phyloP scores from a whole-genome alignment of 2,113 vertebrate species.

The Sylvietta virens region DNA sequence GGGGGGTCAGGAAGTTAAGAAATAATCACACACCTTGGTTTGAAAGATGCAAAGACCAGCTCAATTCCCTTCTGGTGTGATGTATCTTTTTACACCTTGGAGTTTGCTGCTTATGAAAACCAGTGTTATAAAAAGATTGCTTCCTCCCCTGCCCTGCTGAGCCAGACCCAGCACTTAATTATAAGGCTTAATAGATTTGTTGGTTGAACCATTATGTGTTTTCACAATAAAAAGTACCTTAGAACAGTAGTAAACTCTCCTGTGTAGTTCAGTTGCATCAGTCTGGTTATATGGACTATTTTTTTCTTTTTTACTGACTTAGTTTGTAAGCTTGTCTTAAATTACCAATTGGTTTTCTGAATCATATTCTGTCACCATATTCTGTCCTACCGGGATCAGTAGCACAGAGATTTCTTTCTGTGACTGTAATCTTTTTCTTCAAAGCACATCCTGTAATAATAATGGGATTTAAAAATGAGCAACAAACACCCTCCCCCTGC shows the following conservation, averaged over 20 bases:
- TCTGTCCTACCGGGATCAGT: background rate
- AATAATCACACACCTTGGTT: background rate
- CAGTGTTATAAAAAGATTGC: background rate
- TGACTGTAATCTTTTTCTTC: background rate
- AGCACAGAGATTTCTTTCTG: background rate
- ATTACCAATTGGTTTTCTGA: background rate
- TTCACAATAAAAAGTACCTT: background rate
- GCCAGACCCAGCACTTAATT: constrained; percentile 8
- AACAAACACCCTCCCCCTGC: background rate
- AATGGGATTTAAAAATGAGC: background rate
- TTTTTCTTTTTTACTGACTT: background rate
- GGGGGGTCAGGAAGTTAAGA: background rate
- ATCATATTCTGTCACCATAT: background rate
- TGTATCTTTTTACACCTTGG: background rate
- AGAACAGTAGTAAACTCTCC: background rate
- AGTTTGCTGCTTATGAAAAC: constrained; percentile 28
- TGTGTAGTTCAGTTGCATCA: background rate
- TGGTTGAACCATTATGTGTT: background rate
- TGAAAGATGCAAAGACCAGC: background rate
- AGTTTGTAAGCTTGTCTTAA: background rate
- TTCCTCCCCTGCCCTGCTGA: background rate
- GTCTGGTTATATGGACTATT: background rate
- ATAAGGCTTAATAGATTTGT: background rate
- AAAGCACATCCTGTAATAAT: background rate
- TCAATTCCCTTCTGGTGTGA: background rate